A percentile compares a stretch with the other conserved stretches of the same genome.
Evolutionary conservation across 2,113 vertebrate genomes (phyloP).

Genomic region (Lutjanus erythropterus): DNA sequence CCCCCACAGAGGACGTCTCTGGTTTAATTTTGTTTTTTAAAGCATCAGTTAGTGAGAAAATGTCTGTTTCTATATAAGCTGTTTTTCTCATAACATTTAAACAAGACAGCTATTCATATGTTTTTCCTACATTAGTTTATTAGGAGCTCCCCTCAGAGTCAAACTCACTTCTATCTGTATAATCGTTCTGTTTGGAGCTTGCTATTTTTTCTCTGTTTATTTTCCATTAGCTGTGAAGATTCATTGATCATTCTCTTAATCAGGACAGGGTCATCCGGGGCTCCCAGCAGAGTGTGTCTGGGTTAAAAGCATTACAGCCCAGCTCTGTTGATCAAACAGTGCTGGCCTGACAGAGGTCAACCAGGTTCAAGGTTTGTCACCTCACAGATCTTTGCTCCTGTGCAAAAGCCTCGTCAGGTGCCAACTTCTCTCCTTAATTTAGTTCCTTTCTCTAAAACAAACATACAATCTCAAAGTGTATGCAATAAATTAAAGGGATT

Average conservation of each 20-base stretch:
- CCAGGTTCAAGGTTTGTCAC: conserved; percentile 8
- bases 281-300: conserved; percentile 29
- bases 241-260: conserved; percentile 21
- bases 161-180: conserved; percentile 19
- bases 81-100: conserved; percentile 57
- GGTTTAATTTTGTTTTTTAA: conserved; percentile 15
- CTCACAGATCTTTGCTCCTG: conserved; percentile 77
- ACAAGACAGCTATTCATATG: conserved; percentile 58
- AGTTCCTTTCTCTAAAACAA: background rate
- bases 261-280: conserved; percentile 30
- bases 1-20: conserved; percentile 28
- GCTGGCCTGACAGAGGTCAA: conserved; percentile 49
- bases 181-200: conserved; percentile 29
- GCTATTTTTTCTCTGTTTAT: background rate
- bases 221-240: conserved; percentile 28
- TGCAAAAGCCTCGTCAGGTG: conserved; percentile 85
- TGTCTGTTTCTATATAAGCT: conserved; percentile 57
- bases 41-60: conserved; percentile 22
- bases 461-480: conserved; percentile 79
- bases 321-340: conserved; percentile 39
- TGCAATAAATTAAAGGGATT: conserved; percentile 87
- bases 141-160: conserved; percentile 32
- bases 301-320: conserved; percentile 31
- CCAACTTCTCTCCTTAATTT: conserved; percentile 82
- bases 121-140: conserved; percentile 56